Evolutionary conservation across 2,113 vertebrate species (phyloP), one percentile per base, ranked within the genome.

Genomic region (Caracal caracal): DNA sequence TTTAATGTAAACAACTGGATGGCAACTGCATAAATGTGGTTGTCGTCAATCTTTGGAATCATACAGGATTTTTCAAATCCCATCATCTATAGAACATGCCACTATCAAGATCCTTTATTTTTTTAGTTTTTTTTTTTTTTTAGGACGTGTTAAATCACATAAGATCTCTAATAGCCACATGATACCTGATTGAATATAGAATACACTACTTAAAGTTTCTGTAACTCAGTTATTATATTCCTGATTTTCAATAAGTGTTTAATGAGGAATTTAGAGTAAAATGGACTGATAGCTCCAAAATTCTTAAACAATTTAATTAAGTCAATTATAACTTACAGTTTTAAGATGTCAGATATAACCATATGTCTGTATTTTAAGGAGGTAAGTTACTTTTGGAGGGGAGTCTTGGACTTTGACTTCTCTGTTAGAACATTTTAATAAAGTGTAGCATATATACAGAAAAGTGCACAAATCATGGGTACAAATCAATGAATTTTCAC

Each of bases 1-100:
- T 75, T 33, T 76, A 85, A 73, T 89, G 90, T 85, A 87, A 70
- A 94, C 88, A 92, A 94, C 10, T 88, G 33, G 85, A 82, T 84
- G 19, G 35, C 53, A 84, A 4, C 47, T 79, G 19, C 19, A 81
- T 79, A 51, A n/a, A 96, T 80, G 83, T 65, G 8, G 80, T 49
- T 68, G 10, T 51, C 49, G 88, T 40, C 88, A 63, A 92, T 65
- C 37, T 80, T 82, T 93, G 30, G 40, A 83, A 88, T 90, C 28
- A 37, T n/a, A 43, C 10, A 53, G 6, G 24, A 66, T 49, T 73
- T 90, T 40, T 97, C 26, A 87, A 68, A 90, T 88, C 47, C 10
- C 2, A 17, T 49, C 6, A 47, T 65, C n/a, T 89, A 63, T 26
- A 70, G 56, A 85, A 43, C 17, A 88, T 51, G 4, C 3, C 85